Evolutionary conservation across 2,797 vertebrate genomes (phyloP).

Genomic region (Spheniscus humboldti): DNA sequence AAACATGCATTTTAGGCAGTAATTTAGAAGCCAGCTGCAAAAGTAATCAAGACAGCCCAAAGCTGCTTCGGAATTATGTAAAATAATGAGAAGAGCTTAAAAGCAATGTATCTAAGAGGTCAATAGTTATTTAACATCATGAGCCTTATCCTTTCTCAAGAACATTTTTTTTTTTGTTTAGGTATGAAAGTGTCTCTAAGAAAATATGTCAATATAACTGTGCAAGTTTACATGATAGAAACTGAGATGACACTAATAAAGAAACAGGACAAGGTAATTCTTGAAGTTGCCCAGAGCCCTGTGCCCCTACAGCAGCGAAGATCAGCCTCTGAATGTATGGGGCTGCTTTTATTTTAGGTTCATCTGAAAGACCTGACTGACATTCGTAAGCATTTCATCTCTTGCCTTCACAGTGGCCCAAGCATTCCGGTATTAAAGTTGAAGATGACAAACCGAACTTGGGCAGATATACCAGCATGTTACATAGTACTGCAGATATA

Average conservation of each 20-base stretch:
- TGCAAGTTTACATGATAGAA: background rate
- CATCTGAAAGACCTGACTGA: background rate
- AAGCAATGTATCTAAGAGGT: background rate
- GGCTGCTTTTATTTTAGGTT: background rate
- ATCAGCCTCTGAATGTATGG: background rate
- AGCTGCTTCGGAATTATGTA: background rate
- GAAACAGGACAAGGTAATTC: background rate
- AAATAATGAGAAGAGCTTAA: fast-evolving
- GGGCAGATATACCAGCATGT: background rate
- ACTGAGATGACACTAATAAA: fast-evolving
- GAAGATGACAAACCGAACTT: background rate
- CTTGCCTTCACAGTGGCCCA: background rate
- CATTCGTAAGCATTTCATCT: fast-evolving
- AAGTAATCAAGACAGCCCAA: background rate
- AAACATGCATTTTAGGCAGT: background rate
- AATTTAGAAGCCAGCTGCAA: background rate
- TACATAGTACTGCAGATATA: background rate
- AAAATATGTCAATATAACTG: background rate
- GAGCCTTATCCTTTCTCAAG: background rate
- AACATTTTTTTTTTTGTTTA: background rate
- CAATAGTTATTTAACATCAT: background rate
- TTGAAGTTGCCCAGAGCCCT: background rate
- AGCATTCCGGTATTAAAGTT: background rate
- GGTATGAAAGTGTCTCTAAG: background rate
- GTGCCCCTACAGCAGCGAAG: background rate